Percentiles rank a stretch among this genome's conserved stretches.
These are phyloP conservation scores for Pteruthius melanotis DNA, from an alignment of 2,113 vertebrate species.

Conservation along the genomic window DNA sequence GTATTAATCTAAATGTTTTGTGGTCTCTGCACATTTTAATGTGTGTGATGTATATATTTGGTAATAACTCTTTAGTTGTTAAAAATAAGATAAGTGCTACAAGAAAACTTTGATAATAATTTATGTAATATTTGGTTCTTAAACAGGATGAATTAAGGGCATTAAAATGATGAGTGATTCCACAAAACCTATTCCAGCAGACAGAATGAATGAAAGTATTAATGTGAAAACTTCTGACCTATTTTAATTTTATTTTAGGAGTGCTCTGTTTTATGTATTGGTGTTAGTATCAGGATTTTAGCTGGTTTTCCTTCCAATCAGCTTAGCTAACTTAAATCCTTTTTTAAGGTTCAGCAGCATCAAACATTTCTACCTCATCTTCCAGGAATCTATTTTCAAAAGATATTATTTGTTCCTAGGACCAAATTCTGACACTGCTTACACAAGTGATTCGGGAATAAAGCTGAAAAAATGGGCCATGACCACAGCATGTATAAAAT, in stretches of 20 bases:
- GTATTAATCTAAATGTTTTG: conserved; percentile 66
- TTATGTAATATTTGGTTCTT: conserved; percentile 49
- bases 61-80: conserved; percentile 45
- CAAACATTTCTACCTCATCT: conserved; percentile 44
- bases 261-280: conserved; percentile 20
- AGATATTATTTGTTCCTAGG: conserved; percentile 2
- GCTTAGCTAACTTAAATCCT: conserved; percentile 52
- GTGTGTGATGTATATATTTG: conserved; percentile 48
- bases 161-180: conserved; percentile 47
- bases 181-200: conserved; percentile 41
- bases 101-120: conserved; percentile 46
- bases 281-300: conserved; percentile 46
- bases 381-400: conserved; percentile 37
- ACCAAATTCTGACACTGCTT: conserved; percentile 19
- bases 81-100: conserved; percentile 46
- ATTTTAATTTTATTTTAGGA: conserved; percentile 63
- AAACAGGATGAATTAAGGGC: conserved; percentile 31
- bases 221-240: conserved; percentile 60
- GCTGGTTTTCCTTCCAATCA: conserved; percentile 46
- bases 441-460: neutral
- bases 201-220: conserved; percentile 50
- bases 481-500: neutral
- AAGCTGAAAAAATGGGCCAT: neutral
- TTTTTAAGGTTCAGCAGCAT: conserved; percentile 43
- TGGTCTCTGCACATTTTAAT: conserved; percentile 63